phyloP scores from a whole-genome alignment of 1,140 invertebrate species.

The Marisa cornuarietis region DNA sequence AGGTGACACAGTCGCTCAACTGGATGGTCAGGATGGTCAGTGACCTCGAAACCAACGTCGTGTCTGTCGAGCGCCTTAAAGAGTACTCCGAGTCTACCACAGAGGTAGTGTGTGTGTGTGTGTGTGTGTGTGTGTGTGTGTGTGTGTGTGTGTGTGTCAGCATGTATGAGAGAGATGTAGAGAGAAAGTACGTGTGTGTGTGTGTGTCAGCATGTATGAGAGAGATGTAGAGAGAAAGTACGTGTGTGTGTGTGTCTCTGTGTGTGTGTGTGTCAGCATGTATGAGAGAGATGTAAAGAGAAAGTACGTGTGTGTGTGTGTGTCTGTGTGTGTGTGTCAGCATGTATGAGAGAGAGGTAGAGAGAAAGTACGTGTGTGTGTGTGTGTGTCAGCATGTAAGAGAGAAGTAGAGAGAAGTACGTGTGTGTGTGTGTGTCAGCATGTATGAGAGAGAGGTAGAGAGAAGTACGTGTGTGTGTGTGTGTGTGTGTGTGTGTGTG shows the following conservation, averaged over 20 bases:
- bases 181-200: no score
- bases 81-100: slow-evolving; percentile 87
- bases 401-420: no score
- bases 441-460: no score
- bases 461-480: neutral
- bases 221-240: no score
- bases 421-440: neutral
- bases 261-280: neutral
- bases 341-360: no score
- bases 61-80: slow-evolving; percentile 94
- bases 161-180: no score
- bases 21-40: slow-evolving; percentile 95
- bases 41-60: slow-evolving; percentile 96
- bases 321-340: slow-evolving; percentile 1
- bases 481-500: neutral
- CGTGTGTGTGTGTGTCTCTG: neutral
- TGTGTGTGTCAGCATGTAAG: no score
- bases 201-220: no score
- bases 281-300: no score
- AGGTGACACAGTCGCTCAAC: slow-evolving; percentile 88
- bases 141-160: no score
- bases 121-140: no score
- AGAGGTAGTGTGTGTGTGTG: slow-evolving; percentile 53
- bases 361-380: neutral
- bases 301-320: slow-evolving; percentile 10